Evolutionary conservation across 2,113 vertebrate species (phyloP).

Genomic region (Dicentrarchus labrax): DNA sequence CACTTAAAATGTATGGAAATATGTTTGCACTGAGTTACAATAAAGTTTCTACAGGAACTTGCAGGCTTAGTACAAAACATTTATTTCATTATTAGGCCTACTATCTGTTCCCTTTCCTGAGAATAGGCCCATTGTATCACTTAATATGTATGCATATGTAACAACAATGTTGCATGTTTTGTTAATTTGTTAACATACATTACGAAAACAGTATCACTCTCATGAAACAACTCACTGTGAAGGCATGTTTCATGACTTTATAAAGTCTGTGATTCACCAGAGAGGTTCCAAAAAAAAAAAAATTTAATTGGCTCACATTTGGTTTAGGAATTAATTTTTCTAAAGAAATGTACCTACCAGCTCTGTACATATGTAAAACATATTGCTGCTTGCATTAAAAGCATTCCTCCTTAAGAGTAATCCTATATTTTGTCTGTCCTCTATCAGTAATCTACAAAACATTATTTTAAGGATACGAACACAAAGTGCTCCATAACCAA

Average conservation of each 20-base stretch:
- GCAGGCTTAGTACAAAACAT: neutral
- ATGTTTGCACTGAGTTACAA: neutral
- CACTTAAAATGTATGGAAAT: too few species aligned
- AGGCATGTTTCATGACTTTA: neutral
- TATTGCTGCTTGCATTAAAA: neutral
- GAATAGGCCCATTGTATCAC: too few species aligned
- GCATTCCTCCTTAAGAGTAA: neutral
- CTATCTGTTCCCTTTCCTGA: too few species aligned
- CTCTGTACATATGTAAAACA: neutral
- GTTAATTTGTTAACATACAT: neutral
- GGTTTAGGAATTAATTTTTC: neutral
- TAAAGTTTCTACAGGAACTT: neutral
- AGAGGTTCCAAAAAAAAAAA: neutral
- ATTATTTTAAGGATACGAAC: conserved; percentile 17
- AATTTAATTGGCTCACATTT: neutral
- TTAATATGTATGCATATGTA: neutral
- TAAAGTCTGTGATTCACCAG: neutral
- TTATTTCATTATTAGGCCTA: neutral
- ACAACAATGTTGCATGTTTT: too few species aligned
- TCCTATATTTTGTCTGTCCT: neutral
- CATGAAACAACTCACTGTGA: neutral
- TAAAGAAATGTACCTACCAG: neutral
- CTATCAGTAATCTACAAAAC: conserved; percentile 12
- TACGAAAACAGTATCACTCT: neutral
- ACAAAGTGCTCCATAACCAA: conserved; percentile 33